Base-by-base conservation (phyloP, 2,797 vertebrate genomes). In the Propithecus perrieri region DNA sequence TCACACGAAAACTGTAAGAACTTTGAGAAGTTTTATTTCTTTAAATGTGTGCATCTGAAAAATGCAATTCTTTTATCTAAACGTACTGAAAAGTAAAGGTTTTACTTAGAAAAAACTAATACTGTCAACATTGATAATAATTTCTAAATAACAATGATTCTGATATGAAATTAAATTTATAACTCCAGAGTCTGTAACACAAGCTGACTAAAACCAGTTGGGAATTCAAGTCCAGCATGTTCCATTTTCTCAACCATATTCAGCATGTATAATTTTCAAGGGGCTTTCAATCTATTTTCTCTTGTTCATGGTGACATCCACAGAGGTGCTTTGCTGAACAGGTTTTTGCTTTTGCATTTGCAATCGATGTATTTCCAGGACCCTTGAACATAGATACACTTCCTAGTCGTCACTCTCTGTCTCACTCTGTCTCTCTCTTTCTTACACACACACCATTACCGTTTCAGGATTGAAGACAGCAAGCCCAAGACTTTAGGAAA, bases 61-160 rank as follows among this genome's bases (percentile, higher is more conserved):
- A 85, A 91, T 67, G 4, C 0, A n/a, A 33, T 41, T 75, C 18
- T 79, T 96, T 89, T 65, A 88, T 48, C 33, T 85, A 93, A 94
- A 93, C 3, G 26, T 67, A 79, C 14, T 41, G 35, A 90, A 88
- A 97, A 90, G 35, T 61, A 93, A 94, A 90, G 9, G 30, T 35
- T 91, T 75, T 67, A 17, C 33, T 35, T n/a, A 35, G 43, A n/a
- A 79, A 65, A 75, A 95, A 88, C 2, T 9, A 71, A 65, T 57
- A 20, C 0, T 14, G 46, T 61, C 67, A 88, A 76, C 28, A 46
- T 12, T 90, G 43, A 74, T 30, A 35, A 65, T 26, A 53, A 81
- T 57, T 93, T 93, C 67, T 59, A 67, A 78, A 83, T 83, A 91
- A 18, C 14, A 86, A 10, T 5, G 15, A 93, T 79, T 71, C 35